Evolutionary conservation across 2,113 vertebrate genomes (phyloP), one percentile per base, ranked within the genome.

Genomic region (Atlantisia rogersi): DNA sequence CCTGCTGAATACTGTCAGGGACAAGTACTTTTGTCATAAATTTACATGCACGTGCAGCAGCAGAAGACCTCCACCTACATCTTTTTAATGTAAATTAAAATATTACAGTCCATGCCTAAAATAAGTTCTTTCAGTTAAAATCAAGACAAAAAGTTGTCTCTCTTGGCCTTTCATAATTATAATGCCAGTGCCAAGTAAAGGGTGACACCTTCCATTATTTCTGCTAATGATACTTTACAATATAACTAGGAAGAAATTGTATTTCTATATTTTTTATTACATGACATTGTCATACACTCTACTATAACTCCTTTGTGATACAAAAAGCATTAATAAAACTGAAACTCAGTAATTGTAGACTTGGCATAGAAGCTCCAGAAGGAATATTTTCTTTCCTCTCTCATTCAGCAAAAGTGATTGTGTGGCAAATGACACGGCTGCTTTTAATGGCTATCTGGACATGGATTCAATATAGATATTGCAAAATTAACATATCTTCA

Each of bases 341-440:
- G 25, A 63, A 91, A 52, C 3, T 60, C 1, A 1, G 12, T 48
- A 82, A 56, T 19, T 67, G 11, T 37, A 82, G n/a, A 14, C 10
- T 79, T 64, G 12, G 0, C 48, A 22, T 32, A 79, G 44, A 71
- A 88, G 7, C 2, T 88, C 67, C 40, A 42, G 15, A 67, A 58
- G 12, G 8, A 46, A 44, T 55, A 14, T 0, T 37, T 67, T 39
- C 4, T 86, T 63, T 79, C 9, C 6, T 63, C 37, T 80, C 28
- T 64, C 24, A 77, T 67, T 64, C 24, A 90, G 48, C 4, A 56
- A 69, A 78, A 82, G 5, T 32, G 22, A 86, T 31, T 75, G 5
- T 0, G 0, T n/a, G 37, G 16, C 16, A 70, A 80, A 70, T n/a
- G 32, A 40, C 11, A 63, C 8, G 31, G 12, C 2, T 92, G 56